A percentile compares a stretch with the other conserved stretches of the same genome.
These are phyloP conservation scores for Lutjanus argentimaculatus DNA, from an alignment of 2,797 vertebrate species.

Conservation along the genomic window DNA sequence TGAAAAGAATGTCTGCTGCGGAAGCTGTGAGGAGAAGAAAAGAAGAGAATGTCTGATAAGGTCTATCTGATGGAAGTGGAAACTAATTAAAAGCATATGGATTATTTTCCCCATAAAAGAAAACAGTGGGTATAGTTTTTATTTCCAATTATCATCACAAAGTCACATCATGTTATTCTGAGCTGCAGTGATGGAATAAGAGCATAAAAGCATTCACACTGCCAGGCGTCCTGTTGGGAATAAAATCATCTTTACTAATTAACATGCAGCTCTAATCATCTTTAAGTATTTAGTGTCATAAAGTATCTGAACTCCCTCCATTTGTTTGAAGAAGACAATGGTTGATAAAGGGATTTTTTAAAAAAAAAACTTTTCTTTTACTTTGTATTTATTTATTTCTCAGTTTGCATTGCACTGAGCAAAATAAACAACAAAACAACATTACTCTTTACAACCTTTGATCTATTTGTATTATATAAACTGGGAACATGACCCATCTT, in stretches of 20 bases:
- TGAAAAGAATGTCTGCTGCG: not conserved
- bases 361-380: too few species aligned
- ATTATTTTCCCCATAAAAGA: constrained; percentile 8
- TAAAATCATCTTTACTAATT: not conserved
- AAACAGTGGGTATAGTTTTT: not conserved
- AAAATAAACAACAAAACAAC: too few species aligned
- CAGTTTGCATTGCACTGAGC: too few species aligned
- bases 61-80: not conserved
- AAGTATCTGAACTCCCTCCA: not conserved
- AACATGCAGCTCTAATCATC: not conserved
- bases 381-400: too few species aligned
- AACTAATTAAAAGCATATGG: constrained; percentile 1
- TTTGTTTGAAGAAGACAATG: not conserved
- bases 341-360: too few species aligned
- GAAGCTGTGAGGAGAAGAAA: not conserved
- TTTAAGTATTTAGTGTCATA: not conserved
- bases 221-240: not conserved
- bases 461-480: too few species aligned
- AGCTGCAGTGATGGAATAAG: not conserved
- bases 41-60: not conserved
- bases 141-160: constrained; percentile 8
- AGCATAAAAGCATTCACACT: not conserved
- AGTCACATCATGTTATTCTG: not conserved
- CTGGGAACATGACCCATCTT: too few species aligned
- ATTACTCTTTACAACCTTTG: too few species aligned